Base-by-base conservation (phyloP, 2,113 vertebrate species). In the Hemicordylus capensis region DNA sequence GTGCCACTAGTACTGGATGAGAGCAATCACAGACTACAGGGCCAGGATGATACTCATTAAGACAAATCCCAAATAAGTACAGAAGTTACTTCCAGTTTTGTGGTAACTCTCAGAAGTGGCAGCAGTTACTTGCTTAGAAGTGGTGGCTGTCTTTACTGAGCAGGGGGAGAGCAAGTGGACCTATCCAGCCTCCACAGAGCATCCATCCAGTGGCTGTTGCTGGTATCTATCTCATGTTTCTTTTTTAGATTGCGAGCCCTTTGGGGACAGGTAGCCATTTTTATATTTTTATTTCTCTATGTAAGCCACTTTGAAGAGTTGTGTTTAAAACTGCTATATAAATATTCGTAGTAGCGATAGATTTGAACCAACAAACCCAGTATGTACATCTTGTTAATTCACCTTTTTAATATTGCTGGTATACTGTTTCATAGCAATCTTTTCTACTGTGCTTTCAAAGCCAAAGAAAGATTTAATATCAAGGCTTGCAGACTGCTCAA, bases 391-490 rank as follows among this genome's bases (percentile, higher is more conserved):
- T 28, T 51, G 8, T 73, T 84, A n/a, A 72, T 95, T 93, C 90
- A 98, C 98, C 96, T 99, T 99, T 92, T 98, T 98, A 91, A 99
- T 99, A 94, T 97, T 99, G 94, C 96, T 97, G 79, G 98, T 98
- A 34, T 99, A 99, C 11, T 99, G 98, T 88, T 98, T 99, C 98
- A 99, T 99, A 22, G 98, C 98, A 58, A 99, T 97, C 93, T 98
- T 99, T 95, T 99, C 99, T 56, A 98, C 98, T 9, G 97, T 97
- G 95, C 97, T 98, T 95, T 99, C 98, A 88, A 99, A 99, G 83
- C 99, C 98, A 90, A 99, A 99, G 90, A 99, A 99, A 19, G 98
- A 99, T 91, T 99, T 99, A 74, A 99, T 99, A 87, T 99, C 99
- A 94, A 99, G 95, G 92, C 97, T 99, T 58, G 99, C 99, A 6